A percentile compares a stretch with the other conserved stretches of the same genome.
Evolutionary conservation across 1,140 invertebrate genomes (phyloP).

Genomic region (Nasonia giraulti): DNA sequence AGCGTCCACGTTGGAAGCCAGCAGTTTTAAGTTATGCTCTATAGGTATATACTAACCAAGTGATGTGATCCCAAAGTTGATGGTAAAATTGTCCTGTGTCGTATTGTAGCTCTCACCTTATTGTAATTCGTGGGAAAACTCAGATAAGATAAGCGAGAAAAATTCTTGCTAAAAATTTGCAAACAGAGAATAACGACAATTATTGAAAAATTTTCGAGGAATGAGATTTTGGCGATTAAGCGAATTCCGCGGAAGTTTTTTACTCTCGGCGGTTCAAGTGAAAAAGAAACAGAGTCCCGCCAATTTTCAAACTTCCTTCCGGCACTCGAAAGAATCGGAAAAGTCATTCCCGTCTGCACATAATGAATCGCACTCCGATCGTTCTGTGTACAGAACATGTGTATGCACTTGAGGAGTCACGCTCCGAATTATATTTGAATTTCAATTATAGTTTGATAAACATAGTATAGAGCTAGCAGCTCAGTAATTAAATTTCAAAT

Average conservation of each 20-base stretch:
- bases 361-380: neutral
- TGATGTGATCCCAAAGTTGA: too few relatives aligned
- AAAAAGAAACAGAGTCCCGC: constrained; percentile 8
- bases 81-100: too few relatives aligned
- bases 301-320: constrained; percentile 10
- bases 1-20: too few relatives aligned
- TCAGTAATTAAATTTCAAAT: neutral
- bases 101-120: too few relatives aligned
- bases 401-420: neutral
- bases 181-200: too few relatives aligned
- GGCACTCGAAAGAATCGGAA: constrained; percentile 16
- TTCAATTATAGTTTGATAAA: neutral
- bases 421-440: neutral
- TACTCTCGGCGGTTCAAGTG: neutral
- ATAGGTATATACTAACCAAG: too few relatives aligned
- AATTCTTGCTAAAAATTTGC: too few relatives aligned
- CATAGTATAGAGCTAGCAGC: neutral
- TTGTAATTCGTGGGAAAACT: too few relatives aligned
- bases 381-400: neutral
- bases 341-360: neutral
- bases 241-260: neutral
- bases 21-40: too few relatives aligned
- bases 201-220: neutral
- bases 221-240: neutral
- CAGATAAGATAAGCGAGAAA: too few relatives aligned